A percentile compares a stretch with the other conserved stretches of the same genome.
Conservation (phyloP, 2,797 vertebrate species). For the Leucoraja ocellata region DNA sequence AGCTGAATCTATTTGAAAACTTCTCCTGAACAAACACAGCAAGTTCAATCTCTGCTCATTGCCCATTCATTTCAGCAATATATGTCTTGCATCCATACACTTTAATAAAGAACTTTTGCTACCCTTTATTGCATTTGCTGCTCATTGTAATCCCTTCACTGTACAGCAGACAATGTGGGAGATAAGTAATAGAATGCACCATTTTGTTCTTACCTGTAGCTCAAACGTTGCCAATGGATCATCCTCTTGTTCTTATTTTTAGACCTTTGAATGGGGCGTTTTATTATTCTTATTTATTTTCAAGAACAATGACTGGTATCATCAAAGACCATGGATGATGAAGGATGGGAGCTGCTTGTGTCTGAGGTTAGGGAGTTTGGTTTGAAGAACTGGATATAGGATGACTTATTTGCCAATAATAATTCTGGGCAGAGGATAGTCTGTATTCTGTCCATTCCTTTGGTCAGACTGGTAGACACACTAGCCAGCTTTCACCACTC, state of each 20-base stretch:
- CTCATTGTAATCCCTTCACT: neutral
- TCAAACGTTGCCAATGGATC: neutral
- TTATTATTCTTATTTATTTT: neutral
- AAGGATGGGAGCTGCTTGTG: neutral
- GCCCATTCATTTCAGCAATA: neutral
- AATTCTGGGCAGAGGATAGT: neutral
- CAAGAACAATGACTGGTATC: neutral
- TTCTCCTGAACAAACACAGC: neutral
- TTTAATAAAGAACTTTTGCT: neutral
- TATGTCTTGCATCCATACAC: neutral
- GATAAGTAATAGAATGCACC: neutral
- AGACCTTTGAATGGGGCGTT: neutral
- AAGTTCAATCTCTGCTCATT: neutral
- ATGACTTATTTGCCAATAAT: neutral
- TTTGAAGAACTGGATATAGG: neutral
- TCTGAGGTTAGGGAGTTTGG: neutral
- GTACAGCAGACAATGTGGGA: neutral
- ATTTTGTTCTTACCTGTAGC: neutral
- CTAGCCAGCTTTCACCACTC: neutral
- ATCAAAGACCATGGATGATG: neutral
- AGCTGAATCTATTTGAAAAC: too few species aligned
- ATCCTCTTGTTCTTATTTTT: neutral
- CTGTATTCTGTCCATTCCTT: neutral
- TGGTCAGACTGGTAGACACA: too few species aligned
- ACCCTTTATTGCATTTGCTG: neutral